These are phyloP conservation scores for Fragum whitleyi DNA, from an alignment of 2,888 invertebrate species.

Conservation along the genomic window DNA sequence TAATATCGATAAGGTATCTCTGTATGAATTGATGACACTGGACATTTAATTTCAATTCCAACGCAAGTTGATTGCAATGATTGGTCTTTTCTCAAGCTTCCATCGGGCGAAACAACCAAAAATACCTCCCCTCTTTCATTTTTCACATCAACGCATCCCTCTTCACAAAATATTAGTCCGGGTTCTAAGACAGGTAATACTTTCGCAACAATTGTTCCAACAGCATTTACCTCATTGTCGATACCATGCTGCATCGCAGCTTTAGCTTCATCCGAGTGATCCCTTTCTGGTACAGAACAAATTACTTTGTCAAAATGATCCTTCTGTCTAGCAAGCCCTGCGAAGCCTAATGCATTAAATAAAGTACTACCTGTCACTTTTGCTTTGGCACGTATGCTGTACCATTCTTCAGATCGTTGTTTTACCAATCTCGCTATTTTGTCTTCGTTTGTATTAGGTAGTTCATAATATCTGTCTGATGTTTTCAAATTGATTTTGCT, in stretches of 20 bases:
- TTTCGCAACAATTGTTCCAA: slow-evolving; percentile 49
- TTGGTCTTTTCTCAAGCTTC: slow-evolving; percentile 25
- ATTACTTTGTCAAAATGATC: slow-evolving; percentile 44
- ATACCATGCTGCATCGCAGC: slow-evolving; percentile 45
- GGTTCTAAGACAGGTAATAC: slow-evolving; percentile 47
- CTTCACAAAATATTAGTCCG: slow-evolving; percentile 44
- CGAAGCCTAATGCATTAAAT: slow-evolving; percentile 21
- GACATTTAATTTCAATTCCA: slow-evolving; percentile 45
- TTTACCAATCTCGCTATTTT: slow-evolving; percentile 20
- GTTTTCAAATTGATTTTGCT: slow-evolving; percentile 9
- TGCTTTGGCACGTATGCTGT: slow-evolving; percentile 7
- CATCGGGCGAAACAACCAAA: slow-evolving; percentile 62
- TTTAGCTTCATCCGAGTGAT: slow-evolving; percentile 10
- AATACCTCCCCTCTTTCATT: slow-evolving; percentile 27
- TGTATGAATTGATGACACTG: slow-evolving; percentile 21
- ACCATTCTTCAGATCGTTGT: slow-evolving; percentile 42
- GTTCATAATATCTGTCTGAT: not conserved
- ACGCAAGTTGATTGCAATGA: slow-evolving; percentile 19
- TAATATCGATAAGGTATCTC: slow-evolving; percentile 34
- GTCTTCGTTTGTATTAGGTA: not conserved
- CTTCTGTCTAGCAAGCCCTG: slow-evolving; percentile 27
- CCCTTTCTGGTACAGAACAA: slow-evolving; percentile 33
- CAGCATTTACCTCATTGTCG: slow-evolving; percentile 48
- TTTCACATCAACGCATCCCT: slow-evolving; percentile 39
- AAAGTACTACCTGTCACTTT: slow-evolving; percentile 34